These are phyloP conservation scores for Pheucticus melanocephalus DNA, from an alignment of 2,113 vertebrate species.

Conservation along the genomic window DNA sequence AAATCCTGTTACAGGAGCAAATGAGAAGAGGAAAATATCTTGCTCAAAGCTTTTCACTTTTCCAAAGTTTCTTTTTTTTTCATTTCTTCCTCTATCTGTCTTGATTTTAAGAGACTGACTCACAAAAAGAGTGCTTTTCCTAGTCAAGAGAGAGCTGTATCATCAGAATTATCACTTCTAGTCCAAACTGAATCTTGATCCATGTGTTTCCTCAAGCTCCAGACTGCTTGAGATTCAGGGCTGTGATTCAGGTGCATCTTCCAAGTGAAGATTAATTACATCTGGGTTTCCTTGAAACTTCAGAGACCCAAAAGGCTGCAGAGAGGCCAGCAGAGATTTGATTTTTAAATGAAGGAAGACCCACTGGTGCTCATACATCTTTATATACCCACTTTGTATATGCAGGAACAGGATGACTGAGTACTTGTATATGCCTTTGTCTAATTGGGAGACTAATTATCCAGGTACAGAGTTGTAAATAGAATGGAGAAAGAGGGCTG, in stretches of 20 bases:
- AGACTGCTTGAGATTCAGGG: background rate
- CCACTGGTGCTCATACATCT: background rate
- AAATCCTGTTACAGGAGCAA: background rate
- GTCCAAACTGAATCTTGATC: background rate
- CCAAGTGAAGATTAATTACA: background rate
- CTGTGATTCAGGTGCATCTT: background rate
- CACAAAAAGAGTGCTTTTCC: background rate
- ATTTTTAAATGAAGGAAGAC: background rate
- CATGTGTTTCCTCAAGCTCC: background rate
- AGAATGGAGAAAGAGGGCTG: background rate
- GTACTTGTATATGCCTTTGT: background rate
- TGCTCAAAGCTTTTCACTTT: background rate
- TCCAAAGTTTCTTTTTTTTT: background rate
- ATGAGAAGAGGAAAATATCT: background rate
- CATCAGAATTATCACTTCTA: background rate
- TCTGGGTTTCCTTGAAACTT: background rate
- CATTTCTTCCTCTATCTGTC: background rate
- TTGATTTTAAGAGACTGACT: background rate
- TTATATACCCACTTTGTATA: background rate
- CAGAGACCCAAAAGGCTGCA: background rate
- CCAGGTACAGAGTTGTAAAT: background rate
- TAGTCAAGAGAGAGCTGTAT: background rate
- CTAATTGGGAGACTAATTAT: background rate
- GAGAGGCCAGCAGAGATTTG: background rate
- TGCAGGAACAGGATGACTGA: background rate